Conservation (phyloP, 2,113 vertebrate species). For the Campylorhamphus procurvoides region DNA sequence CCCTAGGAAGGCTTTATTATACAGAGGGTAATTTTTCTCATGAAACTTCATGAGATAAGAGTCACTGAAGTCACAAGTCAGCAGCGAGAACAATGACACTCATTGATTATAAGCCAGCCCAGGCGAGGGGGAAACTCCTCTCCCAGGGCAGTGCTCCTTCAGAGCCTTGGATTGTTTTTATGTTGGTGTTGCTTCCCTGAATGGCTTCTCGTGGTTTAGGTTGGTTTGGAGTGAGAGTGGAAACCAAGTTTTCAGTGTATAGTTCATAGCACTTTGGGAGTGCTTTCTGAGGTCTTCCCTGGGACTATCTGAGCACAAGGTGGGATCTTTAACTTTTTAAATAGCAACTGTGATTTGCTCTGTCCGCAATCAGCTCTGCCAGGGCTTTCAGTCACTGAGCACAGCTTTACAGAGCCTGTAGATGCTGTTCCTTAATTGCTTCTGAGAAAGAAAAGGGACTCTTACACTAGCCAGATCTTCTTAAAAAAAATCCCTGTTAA, state of each 20-base stretch:
- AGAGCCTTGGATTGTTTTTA: neutral
- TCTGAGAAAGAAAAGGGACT: conserved; percentile 8
- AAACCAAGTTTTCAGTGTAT: neutral
- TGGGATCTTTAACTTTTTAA: neutral
- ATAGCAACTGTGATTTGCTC: neutral
- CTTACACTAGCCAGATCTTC: neutral
- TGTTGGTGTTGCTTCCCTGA: neutral
- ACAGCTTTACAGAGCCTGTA: conserved; percentile 1
- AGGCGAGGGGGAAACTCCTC: neutral
- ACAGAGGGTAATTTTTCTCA: neutral
- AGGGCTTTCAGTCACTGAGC: neutral
- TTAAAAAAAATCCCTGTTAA: neutral
- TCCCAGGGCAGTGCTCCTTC: neutral
- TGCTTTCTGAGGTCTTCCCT: neutral
- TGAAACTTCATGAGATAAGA: neutral
- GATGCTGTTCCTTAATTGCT: conserved; percentile 10
- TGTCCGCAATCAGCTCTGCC: neutral
- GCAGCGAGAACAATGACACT: neutral
- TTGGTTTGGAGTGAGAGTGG: neutral
- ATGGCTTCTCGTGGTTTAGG: neutral
- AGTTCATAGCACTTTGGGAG: neutral
- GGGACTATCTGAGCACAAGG: neutral
- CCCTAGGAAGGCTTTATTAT: neutral
- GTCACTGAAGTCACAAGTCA: neutral
- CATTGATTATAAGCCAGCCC: neutral